Percentiles rank a stretch among this genome's conserved stretches.
Evolutionary conservation across 2,888 invertebrate genomes (phyloP).

Genomic region (Drosophila birchii): DNA sequence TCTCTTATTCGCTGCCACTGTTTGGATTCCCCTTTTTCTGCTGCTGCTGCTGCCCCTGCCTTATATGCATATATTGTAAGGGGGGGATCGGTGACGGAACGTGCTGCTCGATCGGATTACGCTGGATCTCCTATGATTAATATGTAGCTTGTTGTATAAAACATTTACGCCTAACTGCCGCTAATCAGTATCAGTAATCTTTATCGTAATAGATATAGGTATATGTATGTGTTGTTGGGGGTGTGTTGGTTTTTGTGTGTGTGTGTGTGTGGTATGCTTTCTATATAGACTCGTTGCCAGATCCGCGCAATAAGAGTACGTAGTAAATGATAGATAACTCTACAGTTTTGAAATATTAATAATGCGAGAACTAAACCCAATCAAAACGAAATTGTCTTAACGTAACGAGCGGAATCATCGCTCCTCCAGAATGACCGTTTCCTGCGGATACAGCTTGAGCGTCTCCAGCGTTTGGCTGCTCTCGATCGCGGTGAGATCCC

Average conservation of each 20-base stretch:
- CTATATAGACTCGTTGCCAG: constrained; percentile 13
- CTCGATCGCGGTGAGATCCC: constrained; percentile 95
- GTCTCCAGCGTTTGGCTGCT: constrained; percentile 90
- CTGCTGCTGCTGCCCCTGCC: constrained; percentile 4
- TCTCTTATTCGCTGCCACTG: constrained; percentile 11
- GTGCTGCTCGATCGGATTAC: constrained; percentile 25
- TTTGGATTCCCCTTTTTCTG: not conserved
- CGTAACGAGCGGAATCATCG: constrained; percentile 87
- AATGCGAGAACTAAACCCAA: constrained; percentile 47
- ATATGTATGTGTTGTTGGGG: constrained; percentile 2
- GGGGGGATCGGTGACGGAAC: constrained; percentile 29
- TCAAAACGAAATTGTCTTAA: constrained; percentile 33
- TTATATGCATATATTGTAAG: constrained; percentile 22
- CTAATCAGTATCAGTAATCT: constrained; percentile 23
- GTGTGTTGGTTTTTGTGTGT: constrained; percentile 18
- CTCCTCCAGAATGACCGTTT: constrained; percentile 97
- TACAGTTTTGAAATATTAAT: constrained; percentile 44
- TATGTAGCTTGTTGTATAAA: constrained; percentile 40
- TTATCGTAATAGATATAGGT: constrained; percentile 40
- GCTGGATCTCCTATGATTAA: constrained; percentile 35
- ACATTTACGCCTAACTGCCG: constrained; percentile 36
- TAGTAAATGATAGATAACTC: constrained; percentile 50
- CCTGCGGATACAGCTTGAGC: constrained; percentile 95
- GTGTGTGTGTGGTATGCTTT: constrained; percentile 20
- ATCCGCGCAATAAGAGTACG: constrained; percentile 26